Base-by-base conservation (phyloP, 1,140 invertebrate species). In the Vollenhovia emeryi region DNA sequence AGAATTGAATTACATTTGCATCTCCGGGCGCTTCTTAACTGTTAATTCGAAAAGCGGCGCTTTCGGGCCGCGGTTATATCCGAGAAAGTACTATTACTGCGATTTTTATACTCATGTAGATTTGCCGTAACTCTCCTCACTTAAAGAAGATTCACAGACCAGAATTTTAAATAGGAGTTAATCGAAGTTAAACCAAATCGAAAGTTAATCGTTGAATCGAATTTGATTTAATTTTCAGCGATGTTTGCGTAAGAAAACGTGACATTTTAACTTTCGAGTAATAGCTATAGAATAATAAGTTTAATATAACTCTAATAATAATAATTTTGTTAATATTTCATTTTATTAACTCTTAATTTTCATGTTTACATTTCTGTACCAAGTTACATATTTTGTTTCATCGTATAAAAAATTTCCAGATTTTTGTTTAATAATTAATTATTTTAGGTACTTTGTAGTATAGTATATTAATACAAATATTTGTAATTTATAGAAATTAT, bases 1-100 rank as follows among this genome's bases (percentile, higher is more conserved):
- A 27, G 18, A 50, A 64, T 59, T 73, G 36, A 82, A 82, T 82
- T 82, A 27, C 50, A 71, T 82, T 82, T 82, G 52, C 50, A 55
- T 80, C 18, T 80, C 43, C 24, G 43, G 78, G 36, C 52, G 50
- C 66, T 71, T 45, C 66, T 82, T 71, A 71, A 80, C 78, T 55
- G 64, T 80, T 82, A 82, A 82, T 71, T 82, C 64, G 66, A 40
- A 57, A 82, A 82, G 24, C n/a, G n/a, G 21, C 40, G 18, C n/a
- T 71, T 43, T 45, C 66, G 21, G 36, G n/a, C n/a, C 11, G 13
- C 4, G 50, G 13, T 52, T 45, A 59, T 73, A 59, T 73, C 66
- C 15, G 1, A 24, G 36, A 24, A 24, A 24, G 60, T 30, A 30
- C 1, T 9, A 45, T 71, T 80, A 71, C 24, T 45, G 36, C 24